A percentile compares a stretch with the other conserved stretches of the same genome.
phyloP scores from a whole-genome alignment of 2,888 invertebrate genomes.

The Charanyca ferruginea region DNA sequence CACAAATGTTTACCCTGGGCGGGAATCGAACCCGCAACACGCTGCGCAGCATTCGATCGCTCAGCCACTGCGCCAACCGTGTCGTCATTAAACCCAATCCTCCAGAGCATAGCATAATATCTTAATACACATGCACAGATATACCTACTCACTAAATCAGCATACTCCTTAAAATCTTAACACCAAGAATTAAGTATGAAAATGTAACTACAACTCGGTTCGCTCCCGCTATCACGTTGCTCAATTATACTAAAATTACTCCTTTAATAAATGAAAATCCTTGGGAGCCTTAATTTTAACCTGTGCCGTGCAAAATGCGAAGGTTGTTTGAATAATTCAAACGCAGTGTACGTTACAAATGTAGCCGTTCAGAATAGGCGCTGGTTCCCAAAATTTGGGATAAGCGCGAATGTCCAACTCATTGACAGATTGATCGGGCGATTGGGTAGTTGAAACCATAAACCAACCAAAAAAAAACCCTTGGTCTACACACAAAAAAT shows the following conservation, averaged over 20 bases:
- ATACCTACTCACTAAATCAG: slow-evolving; percentile 32
- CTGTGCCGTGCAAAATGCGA: slow-evolving; percentile 67
- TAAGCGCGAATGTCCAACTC: neutral
- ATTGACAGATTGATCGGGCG: no score
- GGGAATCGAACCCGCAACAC: no score
- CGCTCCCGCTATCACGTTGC: slow-evolving; percentile 56
- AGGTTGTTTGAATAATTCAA: slow-evolving; percentile 73
- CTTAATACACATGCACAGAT: no score
- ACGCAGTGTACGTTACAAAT: slow-evolving; percentile 66
- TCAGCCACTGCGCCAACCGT: no score
- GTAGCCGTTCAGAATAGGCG: slow-evolving; percentile 47
- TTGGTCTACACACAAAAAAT: no score
- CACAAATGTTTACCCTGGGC: no score
- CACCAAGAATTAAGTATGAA: slow-evolving; percentile 65
- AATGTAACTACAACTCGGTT: slow-evolving; percentile 44
- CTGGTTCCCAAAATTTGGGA: slow-evolving; percentile 59
- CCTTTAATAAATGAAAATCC: slow-evolving; percentile 78
- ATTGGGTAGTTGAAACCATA: no score
- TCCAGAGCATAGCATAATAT: no score
- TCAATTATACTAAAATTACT: slow-evolving; percentile 79
- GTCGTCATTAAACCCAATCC: no score
- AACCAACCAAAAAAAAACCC: no score
- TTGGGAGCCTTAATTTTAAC: slow-evolving; percentile 74
- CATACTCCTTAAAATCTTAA: slow-evolving; percentile 55
- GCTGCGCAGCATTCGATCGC: no score